Conservation (phyloP, 2,797 vertebrate genomes). For the Zalophus californianus region DNA sequence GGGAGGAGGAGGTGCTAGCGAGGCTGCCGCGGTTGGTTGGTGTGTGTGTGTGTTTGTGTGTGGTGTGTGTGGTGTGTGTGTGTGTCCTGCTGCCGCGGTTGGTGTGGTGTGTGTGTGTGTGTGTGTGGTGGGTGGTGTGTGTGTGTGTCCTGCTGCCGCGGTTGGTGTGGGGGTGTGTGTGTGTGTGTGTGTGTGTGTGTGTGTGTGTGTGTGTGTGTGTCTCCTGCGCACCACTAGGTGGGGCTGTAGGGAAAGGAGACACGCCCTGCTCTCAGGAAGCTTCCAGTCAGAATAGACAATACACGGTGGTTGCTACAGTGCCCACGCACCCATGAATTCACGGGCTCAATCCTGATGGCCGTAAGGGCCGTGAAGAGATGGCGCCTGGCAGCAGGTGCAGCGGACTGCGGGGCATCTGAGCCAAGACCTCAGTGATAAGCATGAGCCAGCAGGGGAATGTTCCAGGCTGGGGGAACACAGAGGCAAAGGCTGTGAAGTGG, state of each 20-base stretch:
- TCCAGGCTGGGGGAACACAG: background rate
- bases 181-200: too few relatives aligned
- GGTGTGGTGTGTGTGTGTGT: too few relatives aligned
- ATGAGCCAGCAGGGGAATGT: fast-evolving
- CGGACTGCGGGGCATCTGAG: background rate
- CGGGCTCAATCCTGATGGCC: background rate
- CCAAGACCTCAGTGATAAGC: background rate
- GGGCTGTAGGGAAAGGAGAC: background rate
- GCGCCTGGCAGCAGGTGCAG: fast-evolving
- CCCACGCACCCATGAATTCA: fast-evolving
- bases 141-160: too few relatives aligned
- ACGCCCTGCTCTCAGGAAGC: background rate
- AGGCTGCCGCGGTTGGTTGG: too few relatives aligned
- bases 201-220: too few relatives aligned
- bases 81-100: too few relatives aligned
- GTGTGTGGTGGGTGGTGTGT: too few relatives aligned
- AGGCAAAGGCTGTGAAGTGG: background rate
- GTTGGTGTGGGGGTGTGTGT: too few relatives aligned
- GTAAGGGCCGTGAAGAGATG: fast-evolving
- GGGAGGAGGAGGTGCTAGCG: fast-evolving
- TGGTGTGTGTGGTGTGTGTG: too few relatives aligned
- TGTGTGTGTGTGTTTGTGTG: too few relatives aligned
- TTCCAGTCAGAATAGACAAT: background rate
- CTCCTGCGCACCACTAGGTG: fast-evolving
- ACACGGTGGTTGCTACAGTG: fast-evolving